phyloP scores from a whole-genome alignment of 92 coral and sea anemone species.

The Epizoanthus fatuus region DNA sequence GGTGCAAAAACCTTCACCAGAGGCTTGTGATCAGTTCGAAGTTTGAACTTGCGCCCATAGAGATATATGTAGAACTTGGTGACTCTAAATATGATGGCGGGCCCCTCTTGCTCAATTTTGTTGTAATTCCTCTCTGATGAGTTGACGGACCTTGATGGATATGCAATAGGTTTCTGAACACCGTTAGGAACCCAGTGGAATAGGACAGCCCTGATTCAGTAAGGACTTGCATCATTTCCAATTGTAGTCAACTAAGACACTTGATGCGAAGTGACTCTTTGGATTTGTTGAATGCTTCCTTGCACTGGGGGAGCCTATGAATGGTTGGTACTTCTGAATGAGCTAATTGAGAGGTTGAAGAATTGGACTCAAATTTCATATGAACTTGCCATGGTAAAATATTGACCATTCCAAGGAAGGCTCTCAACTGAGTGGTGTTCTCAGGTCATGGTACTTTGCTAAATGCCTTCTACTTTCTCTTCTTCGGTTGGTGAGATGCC shows the following conservation, averaged over 20 bases:
- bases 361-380: conserved; percentile 63
- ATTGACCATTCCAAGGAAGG: conserved; percentile 67
- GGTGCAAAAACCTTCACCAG: conserved; percentile 63
- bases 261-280: conserved; percentile 42
- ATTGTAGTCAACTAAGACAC: background rate
- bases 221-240: conserved; percentile 59
- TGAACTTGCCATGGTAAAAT: conserved; percentile 58
- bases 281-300: conserved; percentile 35
- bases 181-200: conserved; percentile 54
- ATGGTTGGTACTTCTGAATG: conserved; percentile 45
- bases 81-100: conserved; percentile 30
- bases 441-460: conserved; percentile 57
- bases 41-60: conserved; percentile 56
- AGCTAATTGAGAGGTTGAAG: conserved; percentile 61
- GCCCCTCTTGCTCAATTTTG: background rate
- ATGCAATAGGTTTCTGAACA: conserved; percentile 42
- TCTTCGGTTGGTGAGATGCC: conserved; percentile 68
- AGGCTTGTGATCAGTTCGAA: conserved; percentile 54
- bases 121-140: too few relatives aligned
- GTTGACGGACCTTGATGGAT: conserved; percentile 39
- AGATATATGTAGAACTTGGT: conserved; percentile 56
- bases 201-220: conserved; percentile 56
- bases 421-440: conserved; percentile 59
- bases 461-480: conserved; percentile 69
- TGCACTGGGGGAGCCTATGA: conserved; percentile 38